Evolutionary conservation across 1,140 invertebrate species (phyloP).

Genomic region (Papilio polytes): DNA sequence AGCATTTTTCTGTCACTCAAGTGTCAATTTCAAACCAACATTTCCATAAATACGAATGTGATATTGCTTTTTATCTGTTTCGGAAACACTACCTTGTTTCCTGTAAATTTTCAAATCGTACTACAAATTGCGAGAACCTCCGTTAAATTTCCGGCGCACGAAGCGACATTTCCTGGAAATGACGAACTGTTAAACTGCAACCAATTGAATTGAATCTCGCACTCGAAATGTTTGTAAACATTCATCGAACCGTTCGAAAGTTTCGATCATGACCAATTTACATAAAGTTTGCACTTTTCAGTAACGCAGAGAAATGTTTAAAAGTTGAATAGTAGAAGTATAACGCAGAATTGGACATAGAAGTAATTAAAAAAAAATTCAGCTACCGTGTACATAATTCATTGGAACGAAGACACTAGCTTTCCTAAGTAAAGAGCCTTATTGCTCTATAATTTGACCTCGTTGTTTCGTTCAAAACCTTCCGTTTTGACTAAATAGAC

Average conservation of each 20-base stretch:
- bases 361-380: background rate
- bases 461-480: too few relatives aligned
- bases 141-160: conserved; percentile 65
- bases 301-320: background rate
- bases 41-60: background rate
- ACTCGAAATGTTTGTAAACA: conserved; percentile 19
- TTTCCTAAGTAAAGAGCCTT: too few relatives aligned
- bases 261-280: background rate
- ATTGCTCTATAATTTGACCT: too few relatives aligned
- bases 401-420: too few relatives aligned
- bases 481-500: too few relatives aligned
- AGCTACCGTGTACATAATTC: too few relatives aligned
- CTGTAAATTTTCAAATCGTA: conserved; percentile 60
- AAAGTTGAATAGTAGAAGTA: background rate
- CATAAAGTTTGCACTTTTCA: background rate
- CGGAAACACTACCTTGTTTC: conserved; percentile 50
- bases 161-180: conserved; percentile 66
- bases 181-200: conserved; percentile 54
- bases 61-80: conserved; percentile 12
- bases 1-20: background rate
- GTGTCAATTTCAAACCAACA: background rate
- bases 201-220: conserved; percentile 26
- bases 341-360: background rate
- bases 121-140: conserved; percentile 64
- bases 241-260: background rate